phyloP scores from a whole-genome alignment of 1,140 invertebrate genomes.

The Rhopalosiphum maidis region DNA sequence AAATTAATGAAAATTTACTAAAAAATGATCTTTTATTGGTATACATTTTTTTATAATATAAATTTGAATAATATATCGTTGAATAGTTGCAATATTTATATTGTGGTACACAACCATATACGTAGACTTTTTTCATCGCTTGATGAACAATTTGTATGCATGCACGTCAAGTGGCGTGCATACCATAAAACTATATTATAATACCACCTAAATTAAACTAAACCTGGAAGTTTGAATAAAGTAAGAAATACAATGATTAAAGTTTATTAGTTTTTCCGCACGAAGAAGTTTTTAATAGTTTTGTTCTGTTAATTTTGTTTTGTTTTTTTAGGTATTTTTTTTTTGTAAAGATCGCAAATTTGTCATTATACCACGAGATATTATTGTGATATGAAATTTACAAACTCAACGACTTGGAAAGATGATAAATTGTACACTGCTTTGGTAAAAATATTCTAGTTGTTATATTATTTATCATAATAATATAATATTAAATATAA shows the following conservation, averaged over 20 bases:
- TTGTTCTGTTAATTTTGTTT: not conserved
- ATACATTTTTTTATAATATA: no score
- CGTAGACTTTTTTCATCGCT: not conserved
- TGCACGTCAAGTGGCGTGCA: not conserved
- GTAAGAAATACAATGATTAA: not conserved
- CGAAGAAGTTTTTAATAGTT: conserved; percentile 21
- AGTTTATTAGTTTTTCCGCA: conserved; percentile 22
- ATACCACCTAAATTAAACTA: not conserved
- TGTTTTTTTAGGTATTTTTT: not conserved
- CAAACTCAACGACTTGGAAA: not conserved
- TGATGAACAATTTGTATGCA: not conserved
- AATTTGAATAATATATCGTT: not conserved
- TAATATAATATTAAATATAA: not conserved
- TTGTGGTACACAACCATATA: not conserved
- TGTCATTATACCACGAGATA: not conserved
- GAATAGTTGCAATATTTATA: not conserved
- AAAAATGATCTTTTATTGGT: no score
- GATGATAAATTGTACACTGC: not conserved
- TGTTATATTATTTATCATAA: not conserved
- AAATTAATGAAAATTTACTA: no score
- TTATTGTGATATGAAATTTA: not conserved
- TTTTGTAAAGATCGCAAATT: not conserved
- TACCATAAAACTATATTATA: not conserved
- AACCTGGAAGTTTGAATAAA: not conserved
- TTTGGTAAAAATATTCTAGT: not conserved